Evolutionary conservation across 2,113 vertebrate genomes (phyloP), one percentile per base, ranked within the genome.

Genomic region (Gymnarchus niloticus): DNA sequence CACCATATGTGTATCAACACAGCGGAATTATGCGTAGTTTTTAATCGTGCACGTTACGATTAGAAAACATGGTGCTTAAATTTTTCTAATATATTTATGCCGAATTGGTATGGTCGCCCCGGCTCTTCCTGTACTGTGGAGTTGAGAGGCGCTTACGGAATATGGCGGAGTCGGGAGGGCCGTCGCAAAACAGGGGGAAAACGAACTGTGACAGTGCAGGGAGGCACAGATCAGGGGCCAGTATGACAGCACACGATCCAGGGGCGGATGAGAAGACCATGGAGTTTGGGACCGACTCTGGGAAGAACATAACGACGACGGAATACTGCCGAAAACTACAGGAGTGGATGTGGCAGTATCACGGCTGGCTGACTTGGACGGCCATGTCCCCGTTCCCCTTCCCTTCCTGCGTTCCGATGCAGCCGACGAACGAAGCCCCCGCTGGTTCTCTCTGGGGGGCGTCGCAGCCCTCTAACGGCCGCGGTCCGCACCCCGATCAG

Each of bases 271-370:
- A 57, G 6, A 81, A 80, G 28, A 23, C 25, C 0, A 46, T 80
- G 1, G 84, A 85, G 5, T 56, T 9, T 0, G 85, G 84, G 2
- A 86, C 81, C 25, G 76, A 59, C 3, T 28, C 81, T 28, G 52
- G 17, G 0, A 77, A 89, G 6, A 89, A 76, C 33, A 81, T 88
- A 81, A 92, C 91, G 80, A 95, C 93, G 0, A 90, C 94, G 57
- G 95, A 98, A 73, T 99, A 99, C 90, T 97, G 97, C 82, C 95
- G 94, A 82, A 94, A 95, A 84, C 93, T 99, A 48, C 97, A 97
- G 91, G 95, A 96, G 81, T 99, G 97, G 97, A 96, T 99, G 85
- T 98, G 97, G 96, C 97, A 98, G 91, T 97, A 97, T 69, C 97
- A 98, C 93, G 95, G 94, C 92, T 99, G 97, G 97, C 97, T 97